Percentiles rank a stretch among this genome's conserved stretches.
Conservation (phyloP, 2,888 invertebrate species). For the Drosophila demipolita region DNA sequence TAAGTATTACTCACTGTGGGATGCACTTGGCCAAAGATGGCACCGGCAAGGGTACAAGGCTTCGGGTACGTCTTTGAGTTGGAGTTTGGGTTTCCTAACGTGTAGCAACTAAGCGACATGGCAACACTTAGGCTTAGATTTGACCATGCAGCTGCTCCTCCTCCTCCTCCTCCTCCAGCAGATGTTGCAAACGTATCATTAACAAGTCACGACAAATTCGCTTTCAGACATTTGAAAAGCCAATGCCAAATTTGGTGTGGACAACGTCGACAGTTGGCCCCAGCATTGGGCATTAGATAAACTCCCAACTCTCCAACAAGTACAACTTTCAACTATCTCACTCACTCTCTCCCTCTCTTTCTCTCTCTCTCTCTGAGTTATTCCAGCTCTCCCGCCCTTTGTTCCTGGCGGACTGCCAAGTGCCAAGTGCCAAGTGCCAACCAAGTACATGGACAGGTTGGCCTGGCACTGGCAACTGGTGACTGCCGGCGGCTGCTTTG, state of each 20-base stretch:
- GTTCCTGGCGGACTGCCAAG: conserved; percentile 59
- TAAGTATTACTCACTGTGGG: conserved; percentile 41
- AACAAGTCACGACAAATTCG: conserved; percentile 84
- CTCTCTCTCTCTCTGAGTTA: neutral
- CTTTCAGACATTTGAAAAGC: conserved; percentile 74
- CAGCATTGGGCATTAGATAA: conserved; percentile 74
- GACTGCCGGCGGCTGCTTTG: conserved; percentile 75
- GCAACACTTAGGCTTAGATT: conserved; percentile 71
- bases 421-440: conserved; percentile 57
- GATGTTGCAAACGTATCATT: conserved; percentile 77
- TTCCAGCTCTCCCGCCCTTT: neutral
- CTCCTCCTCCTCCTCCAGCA: neutral
- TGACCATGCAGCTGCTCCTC: conserved; percentile 19
- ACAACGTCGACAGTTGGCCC: conserved; percentile 55
- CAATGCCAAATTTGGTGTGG: conserved; percentile 76
- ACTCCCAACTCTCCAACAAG: conserved; percentile 40
- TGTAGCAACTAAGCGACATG: conserved; percentile 76
- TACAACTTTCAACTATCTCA: conserved; percentile 25
- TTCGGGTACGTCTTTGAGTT: neutral
- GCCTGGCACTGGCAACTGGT: conserved; percentile 25
- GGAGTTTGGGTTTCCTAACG: conserved; percentile 14
- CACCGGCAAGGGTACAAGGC: conserved; percentile 44
- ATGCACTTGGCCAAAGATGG: conserved; percentile 67
- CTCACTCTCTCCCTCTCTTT: neutral
- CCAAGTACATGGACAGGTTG: conserved; percentile 65